Conservation (phyloP, 2,113 vertebrate genomes). For the Scalopus aquaticus region DNA sequence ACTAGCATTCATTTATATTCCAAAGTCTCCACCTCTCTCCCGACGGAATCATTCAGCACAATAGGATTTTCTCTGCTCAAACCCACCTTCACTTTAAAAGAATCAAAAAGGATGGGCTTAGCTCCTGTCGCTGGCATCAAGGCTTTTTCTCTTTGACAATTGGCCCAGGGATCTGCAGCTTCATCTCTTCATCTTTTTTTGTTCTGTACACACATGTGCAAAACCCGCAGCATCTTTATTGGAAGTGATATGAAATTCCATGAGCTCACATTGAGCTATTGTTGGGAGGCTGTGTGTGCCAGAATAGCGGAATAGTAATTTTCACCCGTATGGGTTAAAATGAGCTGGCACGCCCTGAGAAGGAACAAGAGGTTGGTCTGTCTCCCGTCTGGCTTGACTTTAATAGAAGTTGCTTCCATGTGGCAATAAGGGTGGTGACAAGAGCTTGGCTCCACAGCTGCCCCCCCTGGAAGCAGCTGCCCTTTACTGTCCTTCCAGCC, state of each 20-base stretch:
- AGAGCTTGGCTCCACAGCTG: background rate
- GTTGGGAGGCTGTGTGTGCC: background rate
- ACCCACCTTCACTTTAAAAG: constrained; percentile 67
- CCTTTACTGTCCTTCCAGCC: background rate
- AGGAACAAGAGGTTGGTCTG: background rate
- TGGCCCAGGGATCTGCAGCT: constrained; percentile 35
- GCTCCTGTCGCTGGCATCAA: constrained; percentile 1
- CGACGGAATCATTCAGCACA: constrained; percentile 51
- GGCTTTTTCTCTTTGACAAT: constrained; percentile 54
- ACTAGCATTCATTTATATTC: constrained; percentile 57
- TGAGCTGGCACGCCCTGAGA: background rate
- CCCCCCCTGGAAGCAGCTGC: background rate
- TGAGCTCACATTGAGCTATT: background rate
- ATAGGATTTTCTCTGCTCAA: constrained; percentile 70
- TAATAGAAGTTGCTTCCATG: background rate
- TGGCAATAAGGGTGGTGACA: background rate
- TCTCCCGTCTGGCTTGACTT: background rate
- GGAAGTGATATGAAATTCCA: background rate
- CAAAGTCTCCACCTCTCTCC: constrained; percentile 54
- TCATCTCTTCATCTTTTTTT: constrained; percentile 40
- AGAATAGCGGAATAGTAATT: background rate
- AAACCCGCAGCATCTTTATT: background rate
- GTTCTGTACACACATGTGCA: background rate
- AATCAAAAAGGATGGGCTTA: constrained; percentile 50
- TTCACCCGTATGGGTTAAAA: background rate